These are phyloP conservation scores for Sarcophaga subvicina DNA, from an alignment of 2,888 invertebrate species.

Conservation along the genomic window DNA sequence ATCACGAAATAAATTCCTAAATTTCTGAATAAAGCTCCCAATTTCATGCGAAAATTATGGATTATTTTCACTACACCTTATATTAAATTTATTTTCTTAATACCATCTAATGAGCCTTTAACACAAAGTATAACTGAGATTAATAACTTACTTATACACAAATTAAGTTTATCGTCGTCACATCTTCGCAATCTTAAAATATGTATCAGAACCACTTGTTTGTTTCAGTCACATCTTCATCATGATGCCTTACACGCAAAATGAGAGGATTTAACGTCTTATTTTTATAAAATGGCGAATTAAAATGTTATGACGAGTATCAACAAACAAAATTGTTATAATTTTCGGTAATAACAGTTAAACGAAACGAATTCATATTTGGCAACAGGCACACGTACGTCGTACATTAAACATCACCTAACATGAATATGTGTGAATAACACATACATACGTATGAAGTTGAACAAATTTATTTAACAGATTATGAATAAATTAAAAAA, in stretches of 20 bases:
- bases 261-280: slow-evolving; percentile 25
- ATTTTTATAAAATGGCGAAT: slow-evolving; percentile 23
- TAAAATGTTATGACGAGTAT: slow-evolving; percentile 16
- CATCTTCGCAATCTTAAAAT: not conserved
- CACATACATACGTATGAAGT: no score
- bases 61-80: not conserved
- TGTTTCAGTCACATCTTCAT: not conserved
- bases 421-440: not conserved
- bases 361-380: not conserved
- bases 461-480: not conserved
- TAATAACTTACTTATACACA: not conserved
- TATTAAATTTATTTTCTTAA: not conserved
- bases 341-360: slow-evolving; percentile 20
- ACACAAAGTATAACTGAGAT: not conserved
- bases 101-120: not conserved
- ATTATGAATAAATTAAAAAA: not conserved
- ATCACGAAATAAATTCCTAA: no score
- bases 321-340: slow-evolving; percentile 29
- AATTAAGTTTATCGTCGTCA: not conserved
- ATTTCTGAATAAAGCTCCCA: no score
- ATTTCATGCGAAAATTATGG: not conserved
- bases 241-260: not conserved
- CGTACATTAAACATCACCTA: not conserved
- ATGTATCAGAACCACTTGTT: slow-evolving; percentile 9
- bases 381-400: not conserved